A percentile compares a stretch with the other conserved stretches of the same genome.
Conservation (phyloP, 2,888 invertebrate genomes). For the Atrina japonica region DNA sequence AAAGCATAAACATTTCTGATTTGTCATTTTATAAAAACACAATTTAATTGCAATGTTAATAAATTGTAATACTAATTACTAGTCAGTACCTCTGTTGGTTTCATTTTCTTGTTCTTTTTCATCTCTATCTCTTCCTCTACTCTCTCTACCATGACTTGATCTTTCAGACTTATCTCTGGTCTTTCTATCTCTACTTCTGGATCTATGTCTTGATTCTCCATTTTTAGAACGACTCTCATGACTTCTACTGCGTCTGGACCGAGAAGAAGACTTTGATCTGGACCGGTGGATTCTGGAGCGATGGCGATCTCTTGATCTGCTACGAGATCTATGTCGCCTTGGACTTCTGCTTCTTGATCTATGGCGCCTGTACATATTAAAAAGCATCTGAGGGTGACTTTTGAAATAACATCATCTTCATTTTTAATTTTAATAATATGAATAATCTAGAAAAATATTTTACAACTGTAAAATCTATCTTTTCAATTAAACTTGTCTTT, state of each 20-base stretch:
- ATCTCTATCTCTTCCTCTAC: constrained; percentile 31
- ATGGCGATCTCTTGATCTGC: constrained; percentile 58
- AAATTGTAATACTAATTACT: too few species aligned
- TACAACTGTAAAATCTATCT: too few species aligned
- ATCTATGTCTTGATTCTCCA: constrained; percentile 33
- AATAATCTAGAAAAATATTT: too few species aligned
- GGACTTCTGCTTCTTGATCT: constrained; percentile 64
- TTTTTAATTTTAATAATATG: too few species aligned
- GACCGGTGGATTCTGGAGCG: constrained; percentile 55
- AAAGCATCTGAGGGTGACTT: too few species aligned
- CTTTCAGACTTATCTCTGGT: constrained; percentile 13
- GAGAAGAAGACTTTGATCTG: constrained; percentile 25
- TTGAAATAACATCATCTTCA: too few species aligned
- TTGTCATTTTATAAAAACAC: too few species aligned
- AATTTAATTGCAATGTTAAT: too few species aligned
- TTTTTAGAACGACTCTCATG: constrained; percentile 30
- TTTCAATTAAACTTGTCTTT: too few species aligned
- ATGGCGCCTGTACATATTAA: constrained; percentile 48
- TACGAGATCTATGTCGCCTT: constrained; percentile 58
- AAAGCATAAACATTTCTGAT: too few species aligned
- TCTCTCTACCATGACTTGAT: constrained; percentile 16
- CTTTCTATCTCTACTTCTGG: constrained; percentile 51
- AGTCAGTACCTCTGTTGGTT: constrained; percentile 7
- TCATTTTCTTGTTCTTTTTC: not conserved
- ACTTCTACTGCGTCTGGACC: constrained; percentile 23